Evolutionary conservation across 1,140 invertebrate species (phyloP).

Genomic region (Drosophila nebulosa): DNA sequence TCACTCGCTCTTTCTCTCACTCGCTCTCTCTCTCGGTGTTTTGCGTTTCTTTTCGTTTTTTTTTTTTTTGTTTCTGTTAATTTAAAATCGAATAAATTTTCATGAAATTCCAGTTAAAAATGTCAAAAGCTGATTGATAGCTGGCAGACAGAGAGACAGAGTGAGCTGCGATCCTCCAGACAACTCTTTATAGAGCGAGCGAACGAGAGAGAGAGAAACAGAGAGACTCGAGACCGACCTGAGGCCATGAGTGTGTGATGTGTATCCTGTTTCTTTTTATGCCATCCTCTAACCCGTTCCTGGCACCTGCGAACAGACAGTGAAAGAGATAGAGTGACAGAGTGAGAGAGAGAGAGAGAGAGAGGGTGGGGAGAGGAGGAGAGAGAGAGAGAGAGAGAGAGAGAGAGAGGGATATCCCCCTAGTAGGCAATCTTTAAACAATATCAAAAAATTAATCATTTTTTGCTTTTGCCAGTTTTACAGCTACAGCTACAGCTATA

Average conservation of each 20-base stretch:
- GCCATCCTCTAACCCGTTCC: constrained; percentile 24
- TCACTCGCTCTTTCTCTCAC: constrained; percentile 7
- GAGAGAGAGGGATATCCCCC: neutral
- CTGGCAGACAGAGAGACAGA: constrained; percentile 64
- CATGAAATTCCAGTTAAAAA: constrained; percentile 77
- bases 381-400: neutral
- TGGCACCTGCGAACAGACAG: constrained; percentile 47
- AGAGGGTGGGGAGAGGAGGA: no score
- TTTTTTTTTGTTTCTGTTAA: constrained; percentile 49
- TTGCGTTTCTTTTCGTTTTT: constrained; percentile 5
- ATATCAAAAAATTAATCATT: constrained; percentile 80
- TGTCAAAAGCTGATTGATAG: constrained; percentile 79
- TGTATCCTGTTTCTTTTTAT: constrained; percentile 60
- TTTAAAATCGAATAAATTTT: constrained; percentile 80
- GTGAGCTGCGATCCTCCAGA: neutral
- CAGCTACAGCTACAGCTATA: constrained; percentile 60
- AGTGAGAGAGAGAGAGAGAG: neutral
- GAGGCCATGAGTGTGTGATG: constrained; percentile 15
- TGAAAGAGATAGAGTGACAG: neutral
- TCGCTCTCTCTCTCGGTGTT: no score
- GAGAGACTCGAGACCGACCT: constrained; percentile 20
- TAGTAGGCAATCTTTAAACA: constrained; percentile 60
- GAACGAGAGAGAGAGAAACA: neutral
- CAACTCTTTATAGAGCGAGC: neutral
- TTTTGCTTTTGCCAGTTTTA: constrained; percentile 51